A percentile compares a stretch with the other conserved stretches of the same genome.
Conservation (phyloP, 2,888 invertebrate species). For the Argyresthia albistria region DNA sequence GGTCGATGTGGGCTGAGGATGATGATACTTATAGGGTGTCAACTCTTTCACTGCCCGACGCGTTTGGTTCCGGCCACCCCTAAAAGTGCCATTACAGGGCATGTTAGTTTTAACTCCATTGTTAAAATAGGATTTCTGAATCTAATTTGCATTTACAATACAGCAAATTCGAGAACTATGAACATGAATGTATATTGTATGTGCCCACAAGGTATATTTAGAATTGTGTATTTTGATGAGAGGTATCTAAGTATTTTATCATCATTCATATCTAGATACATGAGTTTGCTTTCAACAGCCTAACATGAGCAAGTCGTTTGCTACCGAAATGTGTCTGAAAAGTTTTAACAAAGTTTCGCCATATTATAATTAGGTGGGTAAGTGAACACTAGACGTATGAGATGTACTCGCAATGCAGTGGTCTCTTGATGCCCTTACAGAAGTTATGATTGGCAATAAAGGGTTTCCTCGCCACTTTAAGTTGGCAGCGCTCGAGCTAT, state of each 20-base stretch:
- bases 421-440: not conserved
- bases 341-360: too few species aligned
- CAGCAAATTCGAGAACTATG: conserved; percentile 14
- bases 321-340: not conserved
- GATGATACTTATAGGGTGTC: too few species aligned
- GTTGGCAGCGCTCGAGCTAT: not conserved
- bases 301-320: not conserved
- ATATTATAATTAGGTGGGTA: not conserved
- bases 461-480: conserved; percentile 2
- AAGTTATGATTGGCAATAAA: conserved; percentile 6
- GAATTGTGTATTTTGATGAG: too few species aligned
- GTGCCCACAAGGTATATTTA: too few species aligned
- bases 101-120: conserved; percentile 27
- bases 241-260: too few species aligned
- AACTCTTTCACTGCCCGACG: not conserved
- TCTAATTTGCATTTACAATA: conserved; percentile 20
- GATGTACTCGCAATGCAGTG: not conserved
- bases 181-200: too few species aligned
- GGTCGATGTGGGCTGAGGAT: too few species aligned
- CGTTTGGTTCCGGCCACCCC: not conserved
- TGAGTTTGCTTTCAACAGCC: not conserved
- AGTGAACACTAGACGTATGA: not conserved
- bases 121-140: conserved; percentile 23
- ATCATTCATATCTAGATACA: too few species aligned
- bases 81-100: conserved; percentile 18